Base-by-base conservation (phyloP, 2,113 vertebrate species). In the Myxocyprinus asiaticus region DNA sequence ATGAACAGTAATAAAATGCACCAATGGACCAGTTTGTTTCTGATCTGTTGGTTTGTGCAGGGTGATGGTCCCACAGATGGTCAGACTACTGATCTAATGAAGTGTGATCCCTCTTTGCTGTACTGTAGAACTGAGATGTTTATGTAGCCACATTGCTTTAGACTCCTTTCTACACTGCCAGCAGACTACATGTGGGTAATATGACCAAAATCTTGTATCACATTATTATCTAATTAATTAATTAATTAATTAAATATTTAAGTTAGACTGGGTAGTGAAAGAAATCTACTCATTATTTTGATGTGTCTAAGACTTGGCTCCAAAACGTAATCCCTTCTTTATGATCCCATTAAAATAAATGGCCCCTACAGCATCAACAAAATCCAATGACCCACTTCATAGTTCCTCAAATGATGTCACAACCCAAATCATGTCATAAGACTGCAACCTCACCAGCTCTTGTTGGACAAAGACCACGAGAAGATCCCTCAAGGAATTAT, bases 381-480 rank as follows among this genome's bases (percentile, higher is more conserved):
- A 68, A 22, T 68, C 79, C 55, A 7, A 11, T 53, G 56, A 55
- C 48, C 43, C 68, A 42, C 48, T 69, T 68, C 22, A 33, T 33
- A 33, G 22, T 47, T 43, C 65, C 15, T 53, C 61, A 80, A 80
- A 77, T 72, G 67, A 71, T 67, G 43, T 75, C 53, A 81, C 64
- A 61, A 22, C 68, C 59, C 17, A 76, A 70, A 76, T 72, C 59
- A 47, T 72, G 67, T 77, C 48, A 67, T 72, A 67, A 43, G 22
- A 3, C 22, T 33, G 22, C 22, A 33, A 33, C 22, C 3, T 33
- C 22, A 33, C 22, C 22, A 33, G 22, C 22, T 33, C 22, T 33
- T 33, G 22, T 33, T 33, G 22, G 47, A 22, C 12, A 43, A 51
- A 15, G 5, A 67, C 55, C 17, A 56, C 47, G 53, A 65, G 47